phyloP scores from a whole-genome alignment of 2,113 vertebrate genomes.

The Corythornis cristatus region DNA sequence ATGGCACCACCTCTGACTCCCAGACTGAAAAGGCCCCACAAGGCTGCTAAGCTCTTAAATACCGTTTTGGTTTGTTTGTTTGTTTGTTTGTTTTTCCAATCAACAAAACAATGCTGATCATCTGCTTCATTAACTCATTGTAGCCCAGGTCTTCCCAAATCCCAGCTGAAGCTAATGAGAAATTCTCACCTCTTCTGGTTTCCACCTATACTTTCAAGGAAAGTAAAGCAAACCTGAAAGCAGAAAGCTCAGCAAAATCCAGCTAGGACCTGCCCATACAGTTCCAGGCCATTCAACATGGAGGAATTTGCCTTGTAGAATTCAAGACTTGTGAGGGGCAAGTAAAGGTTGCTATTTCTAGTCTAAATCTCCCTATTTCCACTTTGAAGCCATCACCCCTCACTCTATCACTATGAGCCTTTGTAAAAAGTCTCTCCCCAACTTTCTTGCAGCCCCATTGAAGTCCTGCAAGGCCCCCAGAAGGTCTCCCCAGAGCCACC shows the following conservation, averaged over 20 bases:
- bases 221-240: slow-evolving; percentile 6
- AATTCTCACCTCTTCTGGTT: not conserved
- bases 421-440: not conserved
- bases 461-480: not conserved
- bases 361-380: not conserved
- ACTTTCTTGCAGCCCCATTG: not conserved
- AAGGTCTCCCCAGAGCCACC: not conserved
- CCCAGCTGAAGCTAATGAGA: not conserved
- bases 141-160: not conserved
- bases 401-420: not conserved
- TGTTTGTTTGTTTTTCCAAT: no score
- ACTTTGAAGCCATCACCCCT: not conserved
- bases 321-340: not conserved
- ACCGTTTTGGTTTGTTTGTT: no score
- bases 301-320: not conserved
- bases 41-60: not conserved
- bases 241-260: slow-evolving; percentile 37
- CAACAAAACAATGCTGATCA: not conserved
- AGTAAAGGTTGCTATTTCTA: not conserved
- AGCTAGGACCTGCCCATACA: not conserved
- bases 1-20: not conserved
- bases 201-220: not conserved
- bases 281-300: not conserved
- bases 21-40: accelerated
- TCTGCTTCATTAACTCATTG: not conserved